Conservation (phyloP, 2,797 vertebrate species). For the Lagodon rhomboides region DNA sequence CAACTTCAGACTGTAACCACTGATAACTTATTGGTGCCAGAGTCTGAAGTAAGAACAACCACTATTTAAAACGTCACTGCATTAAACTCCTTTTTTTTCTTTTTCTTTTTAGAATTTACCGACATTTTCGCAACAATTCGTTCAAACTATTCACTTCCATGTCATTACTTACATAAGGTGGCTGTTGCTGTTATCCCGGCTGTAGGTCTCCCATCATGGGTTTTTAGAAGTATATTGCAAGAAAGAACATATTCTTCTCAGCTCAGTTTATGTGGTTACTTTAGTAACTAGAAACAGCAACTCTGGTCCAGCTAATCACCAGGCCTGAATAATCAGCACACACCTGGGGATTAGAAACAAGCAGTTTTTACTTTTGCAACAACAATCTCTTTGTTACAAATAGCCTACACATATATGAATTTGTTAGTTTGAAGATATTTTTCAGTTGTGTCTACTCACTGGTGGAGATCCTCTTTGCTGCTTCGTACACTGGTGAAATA, state of each 20-base stretch:
- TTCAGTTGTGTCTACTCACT: slow-evolving; percentile 3
- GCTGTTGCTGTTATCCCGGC: neutral
- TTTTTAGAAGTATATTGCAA: neutral
- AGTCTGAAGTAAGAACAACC: neutral
- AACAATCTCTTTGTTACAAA: too few relatives aligned
- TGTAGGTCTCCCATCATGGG: neutral
- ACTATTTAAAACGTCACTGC: too few relatives aligned
- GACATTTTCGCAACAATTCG: too few relatives aligned
- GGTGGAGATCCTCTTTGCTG: neutral
- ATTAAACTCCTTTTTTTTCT: too few relatives aligned
- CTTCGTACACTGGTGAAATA: neutral
- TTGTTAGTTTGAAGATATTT: too few relatives aligned
- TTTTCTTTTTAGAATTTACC: too few relatives aligned
- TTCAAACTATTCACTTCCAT: neutral
- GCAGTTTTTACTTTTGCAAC: neutral
- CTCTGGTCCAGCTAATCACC: neutral
- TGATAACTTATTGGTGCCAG: too few relatives aligned
- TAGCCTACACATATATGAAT: neutral
- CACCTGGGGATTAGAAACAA: neutral
- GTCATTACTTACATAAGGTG: neutral
- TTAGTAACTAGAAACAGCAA: neutral
- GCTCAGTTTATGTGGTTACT: neutral
- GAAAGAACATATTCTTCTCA: neutral
- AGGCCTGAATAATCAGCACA: neutral
- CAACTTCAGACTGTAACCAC: too few relatives aligned